phyloP scores from a whole-genome alignment of 2,888 invertebrate genomes.

The Hirtodrosophila histrioides region DNA sequence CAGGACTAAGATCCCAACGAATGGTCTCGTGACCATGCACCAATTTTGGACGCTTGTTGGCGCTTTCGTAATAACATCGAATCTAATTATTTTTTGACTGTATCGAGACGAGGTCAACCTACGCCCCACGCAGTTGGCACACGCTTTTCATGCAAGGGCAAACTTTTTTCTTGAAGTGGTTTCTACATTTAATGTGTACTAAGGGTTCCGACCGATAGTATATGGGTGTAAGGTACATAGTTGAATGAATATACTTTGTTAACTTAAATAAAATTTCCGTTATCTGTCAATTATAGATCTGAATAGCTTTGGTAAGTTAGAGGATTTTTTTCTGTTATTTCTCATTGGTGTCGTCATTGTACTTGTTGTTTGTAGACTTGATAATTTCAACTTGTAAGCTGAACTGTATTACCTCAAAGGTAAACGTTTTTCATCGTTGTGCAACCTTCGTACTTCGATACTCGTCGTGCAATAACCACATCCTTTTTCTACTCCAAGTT shows the following conservation, averaged over 20 bases:
- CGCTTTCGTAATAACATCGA: constrained; percentile 77
- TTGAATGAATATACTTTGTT: constrained; percentile 26
- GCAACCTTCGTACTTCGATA: too few relatives aligned
- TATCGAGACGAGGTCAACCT: constrained; percentile 40
- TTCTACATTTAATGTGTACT: too few relatives aligned
- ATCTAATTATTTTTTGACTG: constrained; percentile 82
- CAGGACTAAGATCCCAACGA: neutral
- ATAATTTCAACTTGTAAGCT: too few relatives aligned
- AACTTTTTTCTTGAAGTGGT: constrained; percentile 15
- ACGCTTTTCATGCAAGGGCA: neutral
- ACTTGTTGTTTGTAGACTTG: too few relatives aligned
- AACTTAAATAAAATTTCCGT: constrained; percentile 2
- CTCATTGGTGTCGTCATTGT: too few relatives aligned
- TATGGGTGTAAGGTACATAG: constrained; percentile 13
- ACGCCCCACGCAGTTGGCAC: neutral
- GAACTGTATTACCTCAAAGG: too few relatives aligned
- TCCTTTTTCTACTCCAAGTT: neutral
- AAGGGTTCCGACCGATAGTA: too few relatives aligned
- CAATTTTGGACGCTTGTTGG: constrained; percentile 63
- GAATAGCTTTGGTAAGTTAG: constrained; percentile 1
- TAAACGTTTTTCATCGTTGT: too few relatives aligned
- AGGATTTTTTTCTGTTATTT: too few relatives aligned
- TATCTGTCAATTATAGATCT: constrained; percentile 9
- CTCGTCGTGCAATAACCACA: neutral
- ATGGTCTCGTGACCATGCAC: constrained; percentile 18